Base-by-base conservation (phyloP, 1,140 invertebrate genomes). In the Bombus haemorrhoidalis region DNA sequence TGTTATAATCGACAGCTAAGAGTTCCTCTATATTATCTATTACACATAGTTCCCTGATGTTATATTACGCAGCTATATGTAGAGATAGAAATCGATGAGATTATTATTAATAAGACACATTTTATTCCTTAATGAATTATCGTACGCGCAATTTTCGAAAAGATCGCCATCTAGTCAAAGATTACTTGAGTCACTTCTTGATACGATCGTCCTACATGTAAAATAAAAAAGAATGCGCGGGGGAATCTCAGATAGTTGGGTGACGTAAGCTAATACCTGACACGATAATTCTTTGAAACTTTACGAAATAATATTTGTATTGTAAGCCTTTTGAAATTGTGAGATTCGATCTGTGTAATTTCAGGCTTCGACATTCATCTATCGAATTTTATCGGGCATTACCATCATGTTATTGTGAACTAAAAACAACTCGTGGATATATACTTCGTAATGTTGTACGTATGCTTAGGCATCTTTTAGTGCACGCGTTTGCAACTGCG, bases 161-260 rank as follows among this genome's bases (percentile, higher is more conserved):
- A 85, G 83, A 85, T 85, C 83, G 83, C 64, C 83, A 80, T 85
- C 76, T 85, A 85, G 83, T 85, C 83, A 85, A 85, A 68, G 77
- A 85, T 85, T 77, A 57, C 68, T 83, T 57, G 68, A 32, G 68
- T 85, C 77, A 80, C 53, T 72, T 71, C 39, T 84, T 39, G 76
- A 80, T 85, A 78, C 59, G 76, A 62, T 62, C 41, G 41, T 72
- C 53, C 72, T 59, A 32, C n/a, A 34, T 32, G n/a, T 47, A 47
- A 41, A 41, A 68, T 25, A 41, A 43, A 66, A 41, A 82, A 41
- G 57, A 39, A 47, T 72, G 53, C 83, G 83, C 68, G 68, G 76
- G 28, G 34, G 76, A 80, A 85, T 85, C 53, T 80, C 76, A 37
- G 77, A 80, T 71, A 73, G 76, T 85, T 85, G 76, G 76, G 77